Evolutionary conservation across 2,113 vertebrate species (phyloP), one percentile per base, ranked within the genome.

Genomic region (Ophthalmolycus amberensis): DNA sequence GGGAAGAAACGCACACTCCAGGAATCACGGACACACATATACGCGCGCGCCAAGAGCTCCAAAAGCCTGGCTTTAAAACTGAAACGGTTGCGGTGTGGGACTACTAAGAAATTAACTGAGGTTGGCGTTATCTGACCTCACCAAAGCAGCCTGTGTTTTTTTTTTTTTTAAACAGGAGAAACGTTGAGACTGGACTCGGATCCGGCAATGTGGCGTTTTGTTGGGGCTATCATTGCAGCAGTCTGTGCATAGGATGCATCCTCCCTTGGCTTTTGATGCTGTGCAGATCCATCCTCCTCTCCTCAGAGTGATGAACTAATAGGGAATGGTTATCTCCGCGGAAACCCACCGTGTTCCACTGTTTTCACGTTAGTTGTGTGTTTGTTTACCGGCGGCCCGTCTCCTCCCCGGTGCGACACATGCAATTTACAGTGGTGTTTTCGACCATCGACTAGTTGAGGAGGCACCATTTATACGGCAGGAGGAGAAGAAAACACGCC

Each of bases 211-310:
- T 94, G 92, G 75, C 86, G 91, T 93, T 93, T 85, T 88, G 87
- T 86, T 84, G 91, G 92, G 90, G 90, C 93, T 96, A 95, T 96
- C 95, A 96, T 96, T 97, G 96, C 96, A 97, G 96, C 96, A 96
- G 96, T 95, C 93, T 95, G 94, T 95, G 92, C 96, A 94, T 97
- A 97, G 96, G 96, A 98, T 97, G 97, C 95, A 96, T 96, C 96
- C 96, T 95, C 95, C 95, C 95, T 91, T 94, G 97, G 96, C 96
- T 96, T 96, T 96, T 94, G 95, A 96, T 97, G 96, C 96, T 96
- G 96, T 95, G 95, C 97, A 96, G 96, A 97, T 97, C 97, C 97
- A 96, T 96, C 97, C 97, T 96, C 90, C 91, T 93, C 92, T 96
- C 96, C 93, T 96, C 94, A 94, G 93, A 96, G 95, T 96, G 94